phyloP scores from a whole-genome alignment of 2,797 vertebrate genomes.

The Menidia menidia region DNA sequence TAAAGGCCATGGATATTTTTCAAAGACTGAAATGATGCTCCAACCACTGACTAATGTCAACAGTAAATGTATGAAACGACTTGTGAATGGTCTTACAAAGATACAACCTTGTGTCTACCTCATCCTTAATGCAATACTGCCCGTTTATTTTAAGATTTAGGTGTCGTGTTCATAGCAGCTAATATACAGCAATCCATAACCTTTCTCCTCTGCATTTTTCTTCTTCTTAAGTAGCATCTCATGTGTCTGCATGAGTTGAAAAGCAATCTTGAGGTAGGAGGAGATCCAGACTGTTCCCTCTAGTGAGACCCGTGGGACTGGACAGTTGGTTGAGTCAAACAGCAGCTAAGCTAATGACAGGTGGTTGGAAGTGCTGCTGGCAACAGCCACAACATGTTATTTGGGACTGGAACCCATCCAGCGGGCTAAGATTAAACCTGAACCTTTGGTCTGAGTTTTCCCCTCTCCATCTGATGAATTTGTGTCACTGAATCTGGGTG shows the following conservation, averaged over 20 bases:
- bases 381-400: slow-evolving; percentile 64
- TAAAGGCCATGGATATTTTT: neutral
- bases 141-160: neutral
- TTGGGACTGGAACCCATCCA: slow-evolving; percentile 61
- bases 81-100: neutral
- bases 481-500: slow-evolving; percentile 50
- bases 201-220: neutral
- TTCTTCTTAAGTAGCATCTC: slow-evolving; percentile 8
- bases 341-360: slow-evolving; percentile 70
- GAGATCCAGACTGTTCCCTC: slow-evolving; percentile 36
- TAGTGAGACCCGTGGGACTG: slow-evolving; percentile 23
- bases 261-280: slow-evolving; percentile 24
- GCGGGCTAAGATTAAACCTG: slow-evolving; percentile 63
- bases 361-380: slow-evolving; percentile 65
- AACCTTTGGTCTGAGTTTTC: slow-evolving; percentile 56
- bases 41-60: no score
- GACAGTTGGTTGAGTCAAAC: slow-evolving; percentile 64
- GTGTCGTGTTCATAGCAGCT: neutral
- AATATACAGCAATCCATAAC: neutral
- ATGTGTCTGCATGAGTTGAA: slow-evolving; percentile 14
- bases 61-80: no score
- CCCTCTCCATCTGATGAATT: slow-evolving; percentile 52
- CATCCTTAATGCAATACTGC: neutral
- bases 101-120: neutral
- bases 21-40: neutral